Evolutionary conservation across 2,797 vertebrate species (phyloP).

Genomic region (Eulemur mongoz): DNA sequence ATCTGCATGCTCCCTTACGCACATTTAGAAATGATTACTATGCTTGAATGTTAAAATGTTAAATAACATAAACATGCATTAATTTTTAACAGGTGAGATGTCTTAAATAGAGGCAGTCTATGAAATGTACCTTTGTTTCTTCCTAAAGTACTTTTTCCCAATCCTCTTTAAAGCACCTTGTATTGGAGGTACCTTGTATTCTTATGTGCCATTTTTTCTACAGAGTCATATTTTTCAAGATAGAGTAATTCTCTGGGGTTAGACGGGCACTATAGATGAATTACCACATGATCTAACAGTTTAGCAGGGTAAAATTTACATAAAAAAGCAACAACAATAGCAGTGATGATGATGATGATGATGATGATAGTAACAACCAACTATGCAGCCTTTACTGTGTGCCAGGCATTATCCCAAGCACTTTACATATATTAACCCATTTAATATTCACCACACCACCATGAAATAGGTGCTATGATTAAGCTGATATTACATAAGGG

Average conservation of each 20-base stretch:
- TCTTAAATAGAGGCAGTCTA: not conserved
- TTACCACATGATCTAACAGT: too few relatives aligned
- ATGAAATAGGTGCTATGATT: not conserved
- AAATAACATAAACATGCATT: not conserved
- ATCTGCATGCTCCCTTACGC: not conserved
- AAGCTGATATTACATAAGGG: not conserved
- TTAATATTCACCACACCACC: not conserved
- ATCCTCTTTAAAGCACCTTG: not conserved
- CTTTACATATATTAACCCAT: not conserved
- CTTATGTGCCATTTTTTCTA: not conserved
- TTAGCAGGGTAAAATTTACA: too few relatives aligned
- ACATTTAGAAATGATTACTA: not conserved
- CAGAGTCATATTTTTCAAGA: not conserved
- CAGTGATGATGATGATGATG: too few relatives aligned
- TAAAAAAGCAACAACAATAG: too few relatives aligned
- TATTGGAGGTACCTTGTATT: not conserved
- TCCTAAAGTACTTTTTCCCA: not conserved
- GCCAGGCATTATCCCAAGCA: too few relatives aligned
- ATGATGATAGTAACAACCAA: too few relatives aligned
- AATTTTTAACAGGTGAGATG: not conserved
- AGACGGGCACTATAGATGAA: not conserved
- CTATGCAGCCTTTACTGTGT: too few relatives aligned
- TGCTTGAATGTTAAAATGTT: not conserved
- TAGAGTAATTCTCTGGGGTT: not conserved
- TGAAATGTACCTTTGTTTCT: not conserved